A percentile compares a stretch with the other conserved stretches of the same genome.
Evolutionary conservation across 2,888 invertebrate genomes (phyloP).

Genomic region (Physocephala rufipes): DNA sequence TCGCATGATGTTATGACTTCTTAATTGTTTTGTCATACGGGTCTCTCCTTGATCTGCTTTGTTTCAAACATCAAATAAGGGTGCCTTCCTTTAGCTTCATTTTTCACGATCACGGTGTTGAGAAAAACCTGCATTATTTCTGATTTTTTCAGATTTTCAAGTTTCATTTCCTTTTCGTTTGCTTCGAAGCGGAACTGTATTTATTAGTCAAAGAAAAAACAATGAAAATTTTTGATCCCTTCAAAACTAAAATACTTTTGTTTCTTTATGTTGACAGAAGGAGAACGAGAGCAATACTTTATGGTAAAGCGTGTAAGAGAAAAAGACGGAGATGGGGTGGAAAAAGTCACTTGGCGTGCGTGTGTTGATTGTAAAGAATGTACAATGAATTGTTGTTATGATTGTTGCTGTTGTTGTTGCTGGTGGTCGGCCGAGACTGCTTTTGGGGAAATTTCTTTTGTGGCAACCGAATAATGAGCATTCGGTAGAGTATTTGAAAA

Average conservation of each 20-base stretch:
- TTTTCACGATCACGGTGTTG: slow-evolving; percentile 50
- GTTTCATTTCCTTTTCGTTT: background rate
- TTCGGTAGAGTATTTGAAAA: background rate
- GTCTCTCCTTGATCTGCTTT: slow-evolving; percentile 27
- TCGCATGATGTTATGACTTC: slow-evolving; percentile 47
- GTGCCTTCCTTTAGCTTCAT: slow-evolving; percentile 40
- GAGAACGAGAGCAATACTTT: too few species aligned
- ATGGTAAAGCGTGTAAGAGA: too few species aligned
- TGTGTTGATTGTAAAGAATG: background rate
- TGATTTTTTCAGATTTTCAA: background rate
- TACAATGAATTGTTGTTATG: background rate
- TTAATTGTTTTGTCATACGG: slow-evolving; percentile 61
- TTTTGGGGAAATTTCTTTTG: background rate
- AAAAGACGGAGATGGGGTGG: too few species aligned
- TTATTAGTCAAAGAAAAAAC: slow-evolving; percentile 22
- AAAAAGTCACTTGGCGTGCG: background rate
- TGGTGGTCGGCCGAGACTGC: background rate
- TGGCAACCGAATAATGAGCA: too few species aligned
- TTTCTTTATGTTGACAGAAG: too few species aligned
- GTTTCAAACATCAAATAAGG: slow-evolving; percentile 25
- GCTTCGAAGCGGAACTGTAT: background rate
- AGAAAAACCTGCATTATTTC: slow-evolving; percentile 52
- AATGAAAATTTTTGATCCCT: background rate
- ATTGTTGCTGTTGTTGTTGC: background rate
- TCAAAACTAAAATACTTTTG: background rate